Conservation (phyloP, 2,113 vertebrate species). For the Perccottus glenii region DNA sequence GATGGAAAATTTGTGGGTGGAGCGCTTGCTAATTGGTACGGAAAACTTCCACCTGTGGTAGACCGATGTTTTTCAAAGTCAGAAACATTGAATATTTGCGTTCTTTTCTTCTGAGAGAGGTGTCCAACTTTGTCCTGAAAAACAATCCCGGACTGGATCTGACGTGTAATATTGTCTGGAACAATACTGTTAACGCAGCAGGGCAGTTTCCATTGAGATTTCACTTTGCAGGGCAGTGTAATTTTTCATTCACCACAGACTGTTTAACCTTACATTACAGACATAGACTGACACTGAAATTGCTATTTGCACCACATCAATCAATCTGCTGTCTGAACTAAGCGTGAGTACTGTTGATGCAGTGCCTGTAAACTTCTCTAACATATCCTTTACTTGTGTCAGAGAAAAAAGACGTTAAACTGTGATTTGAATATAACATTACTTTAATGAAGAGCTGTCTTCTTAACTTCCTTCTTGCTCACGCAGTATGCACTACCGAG, state of each 20-base stretch:
- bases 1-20: slow-evolving; percentile 78
- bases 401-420: slow-evolving; percentile 5
- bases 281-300: slow-evolving; percentile 6
- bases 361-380: slow-evolving; percentile 18
- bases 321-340: slow-evolving; percentile 7
- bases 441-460: neutral
- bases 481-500: neutral
- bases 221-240: slow-evolving; percentile 16
- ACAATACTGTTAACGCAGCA: slow-evolving; percentile 38
- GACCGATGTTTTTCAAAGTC: slow-evolving; percentile 76
- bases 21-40: slow-evolving; percentile 75
- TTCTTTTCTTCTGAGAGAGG: slow-evolving; percentile 54
- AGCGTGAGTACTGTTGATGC: slow-evolving; percentile 28
- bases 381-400: slow-evolving; percentile 33
- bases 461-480: neutral
- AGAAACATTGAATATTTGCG: slow-evolving; percentile 73
- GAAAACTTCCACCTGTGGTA: slow-evolving; percentile 80
- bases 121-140: slow-evolving; percentile 49
- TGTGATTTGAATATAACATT: neutral
- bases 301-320: slow-evolving; percentile 10
- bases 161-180: slow-evolving; percentile 61
- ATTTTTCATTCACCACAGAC: slow-evolving; percentile 46
- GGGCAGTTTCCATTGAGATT: slow-evolving; percentile 35
- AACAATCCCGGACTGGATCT: slow-evolving; percentile 66
- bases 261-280: slow-evolving; percentile 9